phyloP scores from a whole-genome alignment of 2,113 vertebrate genomes.

The Hippolais icterina region DNA sequence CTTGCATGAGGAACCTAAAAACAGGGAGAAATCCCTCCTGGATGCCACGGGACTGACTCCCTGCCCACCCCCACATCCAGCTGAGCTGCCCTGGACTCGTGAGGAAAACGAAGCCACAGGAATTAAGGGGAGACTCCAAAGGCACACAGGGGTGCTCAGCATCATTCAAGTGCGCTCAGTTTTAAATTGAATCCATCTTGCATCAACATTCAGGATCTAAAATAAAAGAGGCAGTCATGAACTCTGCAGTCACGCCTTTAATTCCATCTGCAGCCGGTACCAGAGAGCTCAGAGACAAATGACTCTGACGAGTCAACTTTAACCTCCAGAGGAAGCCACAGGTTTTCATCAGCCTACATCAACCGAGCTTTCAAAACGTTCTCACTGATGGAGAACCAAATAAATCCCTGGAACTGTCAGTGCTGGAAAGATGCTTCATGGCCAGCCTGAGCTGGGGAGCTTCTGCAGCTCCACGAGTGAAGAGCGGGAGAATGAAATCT shows the following conservation, averaged over 20 bases:
- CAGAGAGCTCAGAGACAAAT: background rate
- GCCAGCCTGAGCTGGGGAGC: background rate
- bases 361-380: background rate
- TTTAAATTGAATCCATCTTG: background rate
- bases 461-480: background rate
- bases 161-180: background rate
- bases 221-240: background rate
- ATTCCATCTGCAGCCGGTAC: background rate
- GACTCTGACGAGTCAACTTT: background rate
- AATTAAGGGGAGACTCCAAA: background rate
- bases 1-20: background rate
- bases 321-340: background rate
- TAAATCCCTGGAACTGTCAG: background rate
- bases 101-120: background rate
- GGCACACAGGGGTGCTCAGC: background rate
- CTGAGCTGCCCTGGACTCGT: accelerated
- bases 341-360: background rate
- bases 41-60: background rate
- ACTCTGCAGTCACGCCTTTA: background rate
- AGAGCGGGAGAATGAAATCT: background rate
- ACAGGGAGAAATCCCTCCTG: background rate
- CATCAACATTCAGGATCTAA: background rate
- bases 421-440: background rate
- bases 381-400: background rate
- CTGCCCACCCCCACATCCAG: accelerated